A percentile compares a stretch with the other conserved stretches of the same genome.
Conservation (phyloP, 2,888 invertebrate genomes). For the Mamestra brassicae region DNA sequence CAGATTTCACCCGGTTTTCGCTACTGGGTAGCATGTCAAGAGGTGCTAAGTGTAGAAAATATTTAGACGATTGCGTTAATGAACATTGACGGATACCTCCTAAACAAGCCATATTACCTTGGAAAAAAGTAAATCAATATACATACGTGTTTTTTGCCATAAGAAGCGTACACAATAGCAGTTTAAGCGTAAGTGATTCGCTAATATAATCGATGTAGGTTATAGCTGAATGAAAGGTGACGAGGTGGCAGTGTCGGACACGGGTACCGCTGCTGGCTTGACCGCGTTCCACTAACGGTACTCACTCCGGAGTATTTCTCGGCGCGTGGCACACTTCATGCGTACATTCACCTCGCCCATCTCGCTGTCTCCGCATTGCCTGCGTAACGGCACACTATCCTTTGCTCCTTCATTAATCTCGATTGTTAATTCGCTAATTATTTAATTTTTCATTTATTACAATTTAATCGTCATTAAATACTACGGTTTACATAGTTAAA, state of each 20-base stretch:
- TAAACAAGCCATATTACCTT: neutral
- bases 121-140: neutral
- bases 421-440: slow-evolving; percentile 9
- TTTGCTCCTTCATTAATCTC: slow-evolving; percentile 38
- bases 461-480: neutral
- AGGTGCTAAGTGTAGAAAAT: neutral
- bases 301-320: slow-evolving; percentile 89
- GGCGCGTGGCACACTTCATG: slow-evolving; percentile 89
- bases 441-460: neutral
- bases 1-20: neutral
- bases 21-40: neutral
- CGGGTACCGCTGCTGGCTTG: slow-evolving; percentile 86
- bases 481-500: neutral
- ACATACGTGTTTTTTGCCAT: neutral
- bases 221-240: slow-evolving; percentile 72
- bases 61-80: neutral
- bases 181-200: slow-evolving; percentile 15
- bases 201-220: slow-evolving; percentile 49
- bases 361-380: slow-evolving; percentile 77
- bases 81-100: neutral
- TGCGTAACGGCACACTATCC: slow-evolving; percentile 54
- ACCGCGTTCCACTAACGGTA: slow-evolving; percentile 91
- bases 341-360: slow-evolving; percentile 90
- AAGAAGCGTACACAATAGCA: neutral
- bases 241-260: slow-evolving; percentile 77